Percentiles rank a stretch among this genome's conserved stretches.
phyloP scores from a whole-genome alignment of 2,888 invertebrate genomes.

The Amaurobius ferox region DNA sequence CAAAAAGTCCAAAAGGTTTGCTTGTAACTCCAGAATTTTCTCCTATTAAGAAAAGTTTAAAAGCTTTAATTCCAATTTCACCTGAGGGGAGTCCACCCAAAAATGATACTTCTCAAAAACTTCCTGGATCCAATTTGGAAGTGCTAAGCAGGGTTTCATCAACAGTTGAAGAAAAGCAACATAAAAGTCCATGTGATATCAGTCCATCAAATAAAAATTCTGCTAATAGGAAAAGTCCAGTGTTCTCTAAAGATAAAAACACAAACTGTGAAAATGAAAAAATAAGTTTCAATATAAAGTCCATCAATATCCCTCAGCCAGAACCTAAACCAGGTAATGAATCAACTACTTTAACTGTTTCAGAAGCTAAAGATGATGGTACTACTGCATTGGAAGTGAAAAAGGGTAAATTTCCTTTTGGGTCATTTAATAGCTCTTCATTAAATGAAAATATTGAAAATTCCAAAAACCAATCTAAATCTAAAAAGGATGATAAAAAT shows the following conservation, averaged over 20 bases:
- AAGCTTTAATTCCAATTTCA: background rate
- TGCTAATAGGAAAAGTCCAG: background rate
- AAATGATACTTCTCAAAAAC: background rate
- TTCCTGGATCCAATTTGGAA: background rate
- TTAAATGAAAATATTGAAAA: background rate
- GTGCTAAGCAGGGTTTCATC: too few relatives aligned
- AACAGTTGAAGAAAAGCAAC: too few relatives aligned
- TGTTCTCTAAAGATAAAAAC: background rate
- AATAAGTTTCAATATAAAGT: background rate
- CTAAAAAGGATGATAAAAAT: background rate
- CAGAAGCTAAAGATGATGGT: background rate
- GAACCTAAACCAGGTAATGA: background rate
- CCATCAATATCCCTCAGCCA: background rate
- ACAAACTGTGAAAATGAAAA: background rate
- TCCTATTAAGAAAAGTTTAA: too few relatives aligned
- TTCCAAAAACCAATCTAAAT: too few relatives aligned
- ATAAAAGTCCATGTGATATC: background rate
- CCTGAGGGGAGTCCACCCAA: background rate
- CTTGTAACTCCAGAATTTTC: too few relatives aligned
- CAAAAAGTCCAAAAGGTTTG: too few relatives aligned
- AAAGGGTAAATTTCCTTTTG: background rate
- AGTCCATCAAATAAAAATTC: background rate
- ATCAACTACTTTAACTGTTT: background rate
- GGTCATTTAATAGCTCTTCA: background rate
- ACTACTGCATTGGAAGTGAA: background rate